Evolutionary conservation across 2,888 invertebrate genomes (phyloP), one percentile per base, ranked within the genome.

Genomic region (Erebia epiphron): DNA sequence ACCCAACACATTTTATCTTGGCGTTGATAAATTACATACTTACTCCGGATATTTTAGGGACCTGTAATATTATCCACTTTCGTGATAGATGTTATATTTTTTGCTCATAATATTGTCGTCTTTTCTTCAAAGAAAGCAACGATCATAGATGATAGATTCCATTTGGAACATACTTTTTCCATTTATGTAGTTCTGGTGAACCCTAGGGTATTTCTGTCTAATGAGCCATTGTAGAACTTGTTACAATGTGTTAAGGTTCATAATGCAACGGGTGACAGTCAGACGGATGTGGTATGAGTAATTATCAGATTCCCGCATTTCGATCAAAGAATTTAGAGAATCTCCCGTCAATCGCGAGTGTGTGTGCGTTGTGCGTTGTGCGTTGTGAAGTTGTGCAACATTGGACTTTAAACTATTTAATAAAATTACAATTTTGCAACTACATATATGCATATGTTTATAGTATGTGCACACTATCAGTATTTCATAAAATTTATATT

Each of bases 81-180:
- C 21, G 9, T 43, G 11, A 4, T 35, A 4, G 10, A 16, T 16
- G 60, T 16, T n/a, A 18, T 41, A 18, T 61, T 43, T 43, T 43
- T 61, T 43, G 43, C 43, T 16, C 1, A 56, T 52, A 16, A 35
- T 7, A 35, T 35, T 35, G 35, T 21, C 56, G 56, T 18, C 16
- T 5, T 43, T 18, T 18, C 18, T 11, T 18, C 18, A 18, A 43
- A 41, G 43, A 4, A 43, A 60, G 35, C 13, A 9, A 41, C 41
- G 43, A 46, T 61, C 43, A 41, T 2, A 10, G 43, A 43, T 16
- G 61, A 61, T 18, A 61, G 61, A 61, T 61, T 43, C 52, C 52
- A 52, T 52, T 52, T 2, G 35, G 58, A 43, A 60, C 60, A 60
- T 43, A 60, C 43, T 41, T 60, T 60, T 60, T n/a, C 60, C 60